These are phyloP conservation scores for Callopanchax toddi DNA, from an alignment of 2,113 vertebrate genomes.

Conservation along the genomic window DNA sequence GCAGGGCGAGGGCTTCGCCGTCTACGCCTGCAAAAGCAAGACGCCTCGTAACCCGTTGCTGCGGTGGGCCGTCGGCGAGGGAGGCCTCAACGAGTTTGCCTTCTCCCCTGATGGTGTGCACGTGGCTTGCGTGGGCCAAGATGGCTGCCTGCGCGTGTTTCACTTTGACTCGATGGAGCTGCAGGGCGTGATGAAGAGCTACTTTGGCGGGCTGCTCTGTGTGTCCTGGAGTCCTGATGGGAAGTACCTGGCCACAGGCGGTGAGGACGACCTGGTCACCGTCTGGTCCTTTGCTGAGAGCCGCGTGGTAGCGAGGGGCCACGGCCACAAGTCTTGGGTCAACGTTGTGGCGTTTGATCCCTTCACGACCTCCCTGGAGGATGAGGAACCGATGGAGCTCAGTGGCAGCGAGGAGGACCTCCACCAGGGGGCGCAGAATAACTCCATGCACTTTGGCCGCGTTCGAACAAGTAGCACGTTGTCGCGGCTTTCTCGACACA, in stretches of 20 bases:
- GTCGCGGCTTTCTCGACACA: conserved; percentile 84
- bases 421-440: conserved; percentile 65
- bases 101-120: conserved; percentile 90
- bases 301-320: conserved; percentile 88
- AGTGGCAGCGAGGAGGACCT: conserved; percentile 83
- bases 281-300: conserved; percentile 92
- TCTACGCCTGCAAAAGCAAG: conserved; percentile 91
- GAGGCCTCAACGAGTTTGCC: conserved; percentile 89
- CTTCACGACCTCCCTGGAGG: conserved; percentile 85
- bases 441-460: conserved; percentile 74
- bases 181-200: conserved; percentile 92
- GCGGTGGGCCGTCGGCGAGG: conserved; percentile 89
- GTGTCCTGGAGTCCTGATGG: conserved; percentile 95
- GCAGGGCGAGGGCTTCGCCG: conserved; percentile 88
- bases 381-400: conserved; percentile 78
- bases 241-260: conserved; percentile 89
- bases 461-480: conserved; percentile 84
- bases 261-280: conserved; percentile 91
- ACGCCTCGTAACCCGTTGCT: conserved; percentile 87
- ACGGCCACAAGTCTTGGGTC: conserved; percentile 94
- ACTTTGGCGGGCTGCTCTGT: conserved; percentile 90
- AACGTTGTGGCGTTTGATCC: conserved; percentile 93
- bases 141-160: conserved; percentile 89
- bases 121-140: conserved; percentile 93
- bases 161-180: conserved; percentile 93